Evolutionary conservation across 2,797 vertebrate genomes (phyloP), one percentile per base, ranked within the genome.

Genomic region (Sphenodon punctatus): DNA sequence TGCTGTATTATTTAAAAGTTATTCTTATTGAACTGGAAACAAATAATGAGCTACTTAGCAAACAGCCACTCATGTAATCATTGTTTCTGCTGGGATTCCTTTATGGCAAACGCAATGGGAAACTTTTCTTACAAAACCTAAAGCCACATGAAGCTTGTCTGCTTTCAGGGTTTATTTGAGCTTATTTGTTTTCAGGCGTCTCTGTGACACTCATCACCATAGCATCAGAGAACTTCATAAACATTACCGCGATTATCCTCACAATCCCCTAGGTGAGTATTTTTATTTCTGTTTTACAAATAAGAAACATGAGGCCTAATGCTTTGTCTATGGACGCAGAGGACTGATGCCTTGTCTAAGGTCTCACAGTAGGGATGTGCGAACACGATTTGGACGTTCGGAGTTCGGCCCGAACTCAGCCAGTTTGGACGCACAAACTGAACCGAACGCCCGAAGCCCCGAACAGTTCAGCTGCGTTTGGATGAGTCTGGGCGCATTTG

Each of bases 271-370:
- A 34, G 30, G 5, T 56, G 56, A 56, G 27, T 20, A 56, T 56
- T 49, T n/a, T 3, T 49, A 10, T n/a, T n/a, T n/a, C n/a, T n/a
- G n/a, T n/a, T n/a, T n/a, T n/a, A n/a, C n/a, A n/a, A n/a, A n/a
- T n/a, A 14, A 4, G 17, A 27, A 27, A 15, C 55, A 30, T 30
- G 55, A 55, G 17, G 8, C 55, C 30, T 16, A 55, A 20, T 55
- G 53, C 32, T 10, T 32, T 25, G 25, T 23, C 13, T 14, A 27
- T 30, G 14, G 27, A 7, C 53, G 55, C 17, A 17, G 53, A 78
- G 75, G 5, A 77, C 22, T 1, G 11, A 82, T 87, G 75, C n/a
- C n/a, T n/a, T n/a, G 8, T 2, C 38, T 2, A 0, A 1, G 0
- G 53, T 53, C 55, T 53, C 30, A 19, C 8, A 1, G 27, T 14